These are phyloP conservation scores for Megaceryle alcyon DNA, from an alignment of 2,797 vertebrate species.

Conservation along the genomic window DNA sequence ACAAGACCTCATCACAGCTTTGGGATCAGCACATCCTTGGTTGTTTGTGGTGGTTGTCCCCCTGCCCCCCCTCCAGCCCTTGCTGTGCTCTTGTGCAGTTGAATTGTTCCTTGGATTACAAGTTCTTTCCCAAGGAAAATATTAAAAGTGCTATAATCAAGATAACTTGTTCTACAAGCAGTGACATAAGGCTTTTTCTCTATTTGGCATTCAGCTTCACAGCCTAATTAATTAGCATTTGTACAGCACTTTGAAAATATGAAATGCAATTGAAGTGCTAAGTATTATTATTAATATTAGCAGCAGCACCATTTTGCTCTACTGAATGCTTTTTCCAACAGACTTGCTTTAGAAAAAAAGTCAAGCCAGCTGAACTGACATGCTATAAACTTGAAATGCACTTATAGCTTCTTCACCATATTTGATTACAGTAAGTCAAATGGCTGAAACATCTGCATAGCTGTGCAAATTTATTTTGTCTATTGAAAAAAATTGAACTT, in stretches of 20 bases:
- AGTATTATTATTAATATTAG: constrained; percentile 60
- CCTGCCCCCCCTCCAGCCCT: fast-evolving
- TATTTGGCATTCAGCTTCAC: constrained; percentile 31
- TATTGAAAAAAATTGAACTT: constrained; percentile 1
- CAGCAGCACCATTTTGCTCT: constrained; percentile 31
- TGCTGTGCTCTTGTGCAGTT: background rate
- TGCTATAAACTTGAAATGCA: background rate
- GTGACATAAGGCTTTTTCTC: background rate
- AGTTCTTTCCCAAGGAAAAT: background rate
- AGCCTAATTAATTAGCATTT: constrained; percentile 64
- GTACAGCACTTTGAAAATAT: constrained; percentile 41
- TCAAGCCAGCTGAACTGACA: constrained; percentile 14
- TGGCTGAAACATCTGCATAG: constrained; percentile 23
- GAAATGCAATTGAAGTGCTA: constrained; percentile 46
- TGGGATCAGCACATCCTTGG: background rate
- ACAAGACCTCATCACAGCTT: background rate
- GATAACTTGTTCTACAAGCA: constrained; percentile 44
- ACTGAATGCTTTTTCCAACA: constrained; percentile 35
- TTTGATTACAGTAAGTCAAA: constrained; percentile 38
- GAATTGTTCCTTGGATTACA: background rate
- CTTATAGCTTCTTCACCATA: constrained; percentile 9
- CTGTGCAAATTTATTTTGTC: background rate
- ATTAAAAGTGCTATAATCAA: constrained; percentile 30
- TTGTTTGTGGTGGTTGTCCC: background rate
- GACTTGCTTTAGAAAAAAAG: constrained; percentile 1